Evolutionary conservation across 2,888 invertebrate species (phyloP), one percentile per base, ranked within the genome.

Genomic region (Netelia melanura): DNA sequence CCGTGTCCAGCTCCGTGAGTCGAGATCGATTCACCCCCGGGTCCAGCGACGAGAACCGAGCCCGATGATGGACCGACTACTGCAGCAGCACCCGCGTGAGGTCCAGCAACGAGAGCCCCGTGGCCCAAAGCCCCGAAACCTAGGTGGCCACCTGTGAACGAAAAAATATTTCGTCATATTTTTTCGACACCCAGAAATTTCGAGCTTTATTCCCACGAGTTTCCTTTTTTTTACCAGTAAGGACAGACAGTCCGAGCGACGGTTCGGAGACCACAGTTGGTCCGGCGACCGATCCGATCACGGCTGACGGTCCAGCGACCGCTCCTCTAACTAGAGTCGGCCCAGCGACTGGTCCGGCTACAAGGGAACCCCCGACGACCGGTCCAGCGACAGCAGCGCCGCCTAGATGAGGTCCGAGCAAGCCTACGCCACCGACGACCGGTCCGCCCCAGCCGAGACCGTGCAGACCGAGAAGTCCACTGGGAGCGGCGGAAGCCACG

Each of bases 251-350:
- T 38, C 89, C 88, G 1, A 89, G 71, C 23, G 86, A 85, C 5
- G 88, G 89, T 56, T 86, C 86, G 21, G 87, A 87, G 10, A 90
- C 62, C 14, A 86, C 21, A 25, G 90, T 88, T n/a, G 88, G 87
- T 30, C 89, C 90, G 54, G 89, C 90, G 3, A 86, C 86, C 8
- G 90, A 85, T 8, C 89, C 90, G 56, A 88, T 83, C 14, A 90
- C 88, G 5, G 87, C 89, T 0, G 90, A 86, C 0, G 89, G 83
- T 21, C 87, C 87, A 9, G 87, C 79, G 17, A 88, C 86, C 9
- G 87, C 82, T 68, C 88, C 88, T 38, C 80, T 83, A 10, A 87
- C 83, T 11, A 87, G 44, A 58, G 86, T 80, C 10, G 86, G 84
- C 14, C 88, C 86, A 52, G 86, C 85, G n/a, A 88, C 87, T 48